Evolutionary conservation across 2,888 invertebrate species (phyloP).

Genomic region (Euproctis similis): DNA sequence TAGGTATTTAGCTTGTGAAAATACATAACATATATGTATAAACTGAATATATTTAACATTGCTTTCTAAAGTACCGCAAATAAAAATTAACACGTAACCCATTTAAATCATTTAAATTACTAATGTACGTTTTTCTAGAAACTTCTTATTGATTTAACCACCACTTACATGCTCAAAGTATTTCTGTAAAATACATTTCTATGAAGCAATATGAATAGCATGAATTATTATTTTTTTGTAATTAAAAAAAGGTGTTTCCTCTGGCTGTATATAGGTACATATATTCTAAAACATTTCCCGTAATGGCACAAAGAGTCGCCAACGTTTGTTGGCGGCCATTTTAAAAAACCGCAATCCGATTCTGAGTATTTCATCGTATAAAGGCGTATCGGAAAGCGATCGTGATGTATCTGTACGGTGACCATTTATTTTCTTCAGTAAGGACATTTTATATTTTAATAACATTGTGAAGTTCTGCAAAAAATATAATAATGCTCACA

Average conservation of each 20-base stretch:
- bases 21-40: too few relatives aligned
- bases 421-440: slow-evolving; percentile 6
- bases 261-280: slow-evolving; percentile 4
- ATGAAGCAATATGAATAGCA: slow-evolving; percentile 5
- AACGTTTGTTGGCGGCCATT: slow-evolving; percentile 27
- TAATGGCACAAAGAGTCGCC: slow-evolving; percentile 25
- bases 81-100: too few relatives aligned
- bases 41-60: too few relatives aligned
- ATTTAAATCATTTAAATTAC: too few relatives aligned
- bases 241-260: slow-evolving; percentile 15
- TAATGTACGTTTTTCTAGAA: too few relatives aligned
- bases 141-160: too few relatives aligned
- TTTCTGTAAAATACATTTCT: not conserved
- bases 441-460: too few relatives aligned
- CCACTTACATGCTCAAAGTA: too few relatives aligned
- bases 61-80: too few relatives aligned
- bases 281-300: slow-evolving; percentile 26
- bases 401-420: slow-evolving; percentile 16
- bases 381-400: slow-evolving; percentile 21
- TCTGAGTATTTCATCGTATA: slow-evolving; percentile 43
- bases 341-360: slow-evolving; percentile 38
- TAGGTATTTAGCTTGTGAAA: too few relatives aligned
- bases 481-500: too few relatives aligned
- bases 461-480: too few relatives aligned
- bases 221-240: slow-evolving; percentile 7